Evolutionary conservation across 2,113 vertebrate species (phyloP).

Genomic region (Muscicapa adusta): DNA sequence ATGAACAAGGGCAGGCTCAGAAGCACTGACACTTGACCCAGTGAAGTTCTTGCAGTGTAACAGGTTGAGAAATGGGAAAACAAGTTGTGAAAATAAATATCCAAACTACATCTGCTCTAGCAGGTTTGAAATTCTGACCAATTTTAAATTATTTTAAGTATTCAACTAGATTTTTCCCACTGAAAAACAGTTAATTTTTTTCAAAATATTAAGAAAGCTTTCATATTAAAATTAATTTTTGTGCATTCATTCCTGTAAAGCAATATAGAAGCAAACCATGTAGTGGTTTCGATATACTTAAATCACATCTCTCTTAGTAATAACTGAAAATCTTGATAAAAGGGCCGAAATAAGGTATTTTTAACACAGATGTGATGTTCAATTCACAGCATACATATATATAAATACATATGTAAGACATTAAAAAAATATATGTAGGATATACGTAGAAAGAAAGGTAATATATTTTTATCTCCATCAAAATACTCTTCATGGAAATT

Average conservation of each 20-base stretch:
- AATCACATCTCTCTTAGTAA: background rate
- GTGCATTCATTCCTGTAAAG: background rate
- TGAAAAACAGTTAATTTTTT: background rate
- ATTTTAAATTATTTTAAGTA: background rate
- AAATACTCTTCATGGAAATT: background rate
- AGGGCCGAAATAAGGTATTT: background rate
- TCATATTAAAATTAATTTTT: background rate
- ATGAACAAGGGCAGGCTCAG: constrained; percentile 17
- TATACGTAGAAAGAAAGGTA: background rate
- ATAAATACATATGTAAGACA: background rate
- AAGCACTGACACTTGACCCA: constrained; percentile 48
- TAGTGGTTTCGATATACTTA: background rate
- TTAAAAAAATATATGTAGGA: background rate
- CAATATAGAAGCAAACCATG: background rate
- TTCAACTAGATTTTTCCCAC: background rate
- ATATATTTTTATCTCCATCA: background rate
- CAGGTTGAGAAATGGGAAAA: constrained; percentile 42
- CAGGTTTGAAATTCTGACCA: background rate
- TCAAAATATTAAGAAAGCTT: background rate
- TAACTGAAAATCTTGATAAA: background rate
- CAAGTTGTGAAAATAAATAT: constrained; percentile 5
- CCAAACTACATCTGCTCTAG: background rate
- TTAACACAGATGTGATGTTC: background rate
- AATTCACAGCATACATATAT: background rate
- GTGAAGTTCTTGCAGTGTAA: background rate